phyloP scores from a whole-genome alignment of 2,113 vertebrate species.

The Oenanthe oenanthe region DNA sequence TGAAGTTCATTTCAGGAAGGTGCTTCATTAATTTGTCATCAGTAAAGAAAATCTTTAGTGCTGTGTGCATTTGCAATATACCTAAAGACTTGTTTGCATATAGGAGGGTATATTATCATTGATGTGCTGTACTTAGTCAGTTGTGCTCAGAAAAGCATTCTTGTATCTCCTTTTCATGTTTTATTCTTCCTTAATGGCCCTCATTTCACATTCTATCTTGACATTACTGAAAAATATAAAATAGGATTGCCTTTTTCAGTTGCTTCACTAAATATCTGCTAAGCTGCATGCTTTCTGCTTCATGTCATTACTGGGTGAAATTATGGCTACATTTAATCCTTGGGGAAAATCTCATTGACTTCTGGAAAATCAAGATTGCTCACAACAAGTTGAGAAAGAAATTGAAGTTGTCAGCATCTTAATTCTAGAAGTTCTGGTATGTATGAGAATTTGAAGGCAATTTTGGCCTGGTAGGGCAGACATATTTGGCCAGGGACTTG shows the following conservation, averaged over 20 bases:
- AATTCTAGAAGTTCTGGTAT: neutral
- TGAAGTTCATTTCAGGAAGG: neutral
- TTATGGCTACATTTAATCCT: neutral
- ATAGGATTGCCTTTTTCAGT: neutral
- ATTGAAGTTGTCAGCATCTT: neutral
- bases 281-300: neutral
- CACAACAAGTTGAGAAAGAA: neutral
- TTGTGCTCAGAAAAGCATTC: neutral
- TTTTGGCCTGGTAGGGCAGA: neutral
- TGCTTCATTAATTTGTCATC: neutral
- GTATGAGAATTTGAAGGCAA: neutral
- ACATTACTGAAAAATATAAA: neutral
- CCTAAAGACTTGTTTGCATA: neutral
- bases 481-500: accelerated
- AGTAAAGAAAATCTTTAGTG: neutral
- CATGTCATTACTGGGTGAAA: neutral
- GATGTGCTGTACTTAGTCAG: neutral
- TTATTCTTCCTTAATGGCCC: neutral
- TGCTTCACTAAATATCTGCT: neutral
- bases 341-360: neutral
- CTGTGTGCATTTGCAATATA: neutral
- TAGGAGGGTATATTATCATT: neutral
- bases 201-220: neutral
- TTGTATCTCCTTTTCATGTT: neutral
- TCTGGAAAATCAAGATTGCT: neutral